Evolutionary conservation across 2,113 vertebrate species (phyloP).

Genomic region (Narcine bancroftii): DNA sequence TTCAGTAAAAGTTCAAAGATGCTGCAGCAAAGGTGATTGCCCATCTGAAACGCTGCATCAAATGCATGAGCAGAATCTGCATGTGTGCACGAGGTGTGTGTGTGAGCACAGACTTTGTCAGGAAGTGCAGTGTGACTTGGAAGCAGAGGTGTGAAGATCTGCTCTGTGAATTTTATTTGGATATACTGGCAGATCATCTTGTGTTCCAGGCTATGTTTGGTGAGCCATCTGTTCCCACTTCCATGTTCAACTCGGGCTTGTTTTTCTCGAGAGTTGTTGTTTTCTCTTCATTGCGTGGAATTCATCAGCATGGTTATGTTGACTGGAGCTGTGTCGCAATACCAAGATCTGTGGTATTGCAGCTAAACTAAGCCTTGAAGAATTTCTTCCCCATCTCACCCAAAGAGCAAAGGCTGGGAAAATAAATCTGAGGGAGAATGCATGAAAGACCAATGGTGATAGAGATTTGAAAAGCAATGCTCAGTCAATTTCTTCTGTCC

Average conservation of each 20-base stretch:
- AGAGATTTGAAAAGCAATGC: not conserved
- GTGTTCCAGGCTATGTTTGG: not conserved
- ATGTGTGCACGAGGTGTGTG: not conserved
- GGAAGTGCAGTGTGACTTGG: slow-evolving; percentile 16
- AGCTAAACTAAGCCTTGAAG: not conserved
- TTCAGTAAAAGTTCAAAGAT: not conserved
- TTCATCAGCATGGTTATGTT: not conserved
- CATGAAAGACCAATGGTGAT: not conserved
- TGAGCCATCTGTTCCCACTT: slow-evolving; percentile 32
- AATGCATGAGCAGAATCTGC: not conserved
- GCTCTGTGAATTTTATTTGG: slow-evolving; percentile 29
- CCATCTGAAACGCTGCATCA: not conserved
- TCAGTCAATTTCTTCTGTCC: not conserved
- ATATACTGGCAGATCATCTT: not conserved
- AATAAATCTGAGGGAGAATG: not conserved
- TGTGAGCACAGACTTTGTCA: not conserved
- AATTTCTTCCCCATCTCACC: not conserved
- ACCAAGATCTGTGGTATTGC: not conserved
- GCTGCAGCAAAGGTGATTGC: not conserved
- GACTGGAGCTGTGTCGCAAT: not conserved
- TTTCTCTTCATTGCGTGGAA: not conserved
- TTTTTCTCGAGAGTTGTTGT: not conserved
- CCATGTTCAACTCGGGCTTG: not conserved
- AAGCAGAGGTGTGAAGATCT: slow-evolving; percentile 13
- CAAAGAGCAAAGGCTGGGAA: not conserved